Conservation (phyloP, 2,888 invertebrate genomes). For the Caenorhabditis sp. region DNA sequence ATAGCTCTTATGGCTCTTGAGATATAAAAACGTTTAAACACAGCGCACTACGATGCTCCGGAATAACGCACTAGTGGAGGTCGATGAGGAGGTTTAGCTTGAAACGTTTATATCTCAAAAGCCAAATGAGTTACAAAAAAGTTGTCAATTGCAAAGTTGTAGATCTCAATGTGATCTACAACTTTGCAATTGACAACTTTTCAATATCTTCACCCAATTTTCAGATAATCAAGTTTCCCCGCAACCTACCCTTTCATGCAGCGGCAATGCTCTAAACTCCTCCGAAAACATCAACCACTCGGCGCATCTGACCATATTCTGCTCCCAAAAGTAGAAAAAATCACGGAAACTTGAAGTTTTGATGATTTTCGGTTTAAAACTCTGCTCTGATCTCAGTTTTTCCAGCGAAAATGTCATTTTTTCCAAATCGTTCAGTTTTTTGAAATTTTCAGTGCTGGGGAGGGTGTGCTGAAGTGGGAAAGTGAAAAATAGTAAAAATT, state of each 20-base stretch:
- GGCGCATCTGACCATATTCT: conserved; percentile 28
- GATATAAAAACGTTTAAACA: no score
- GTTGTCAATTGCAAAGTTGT: background rate
- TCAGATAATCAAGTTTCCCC: background rate
- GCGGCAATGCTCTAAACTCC: conserved; percentile 36
- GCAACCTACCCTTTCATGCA: conserved; percentile 26
- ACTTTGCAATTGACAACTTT: background rate
- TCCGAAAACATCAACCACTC: conserved; percentile 38
- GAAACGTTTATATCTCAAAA: background rate
- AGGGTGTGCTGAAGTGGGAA: conserved; percentile 2
- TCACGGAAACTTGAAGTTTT: conserved; percentile 7
- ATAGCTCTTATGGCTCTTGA: no score
- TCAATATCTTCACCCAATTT: background rate
- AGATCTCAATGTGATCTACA: background rate
- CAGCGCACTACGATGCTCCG: no score
- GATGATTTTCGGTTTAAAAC: conserved; percentile 7
- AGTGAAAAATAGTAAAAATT: no score
- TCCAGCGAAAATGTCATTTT: conserved; percentile 6
- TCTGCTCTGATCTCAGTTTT: background rate
- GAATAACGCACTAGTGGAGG: no score
- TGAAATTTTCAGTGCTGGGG: background rate
- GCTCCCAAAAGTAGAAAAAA: conserved; percentile 28
- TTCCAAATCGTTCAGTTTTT: conserved; percentile 15
- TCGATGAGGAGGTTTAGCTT: background rate
- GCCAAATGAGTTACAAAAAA: background rate